Base-by-base conservation (phyloP, 37 sponge, comb jelly and placozoan species). In the Halichondria panicea region DNA sequence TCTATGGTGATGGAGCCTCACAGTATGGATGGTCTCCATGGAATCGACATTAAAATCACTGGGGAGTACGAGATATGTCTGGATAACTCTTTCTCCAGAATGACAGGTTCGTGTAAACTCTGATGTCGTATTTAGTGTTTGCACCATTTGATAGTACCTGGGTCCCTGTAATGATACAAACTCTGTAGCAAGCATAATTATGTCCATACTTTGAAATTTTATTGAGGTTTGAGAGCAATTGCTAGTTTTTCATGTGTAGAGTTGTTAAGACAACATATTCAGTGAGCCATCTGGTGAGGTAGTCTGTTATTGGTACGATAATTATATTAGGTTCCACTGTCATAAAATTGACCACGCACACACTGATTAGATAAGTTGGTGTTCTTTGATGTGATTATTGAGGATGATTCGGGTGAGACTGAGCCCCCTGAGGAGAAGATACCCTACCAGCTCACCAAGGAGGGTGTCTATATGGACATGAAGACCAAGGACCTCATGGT, bases 21-120 rank as follows among this genome's bases (percentile, higher is more conserved):
- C 50, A 78, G 66, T 8, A 63, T 43, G 30, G 89, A 93, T 13
- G 86, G 82, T 32, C 70, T 81, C 12, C 89, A 93, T 65, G 73
- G 64, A 22, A 41, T 93, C 50, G 89, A 84, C 56, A 61, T 88
- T 43, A 82, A 84, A 53, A 43, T 36, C 5, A 66, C 77, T n/a
- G 93, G 93, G 13, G 89, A 88, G 46, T 85, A 93, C 55, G 75
- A 80, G 50, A 77, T 93, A 32, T 93, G 93, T 60, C 48, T 93
- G 43, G 93, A 93, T 53, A 93, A 93, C 77, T 58, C 86, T 6
- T 85, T 80, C 63, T 85, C 86, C 66, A 71, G 65, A 21, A 37
- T 85, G 18, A 60, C 86, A 50, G 81, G 80, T 73, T 61, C 43
- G 60, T 34, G 25, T 2, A 46, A 55, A n/a, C n/a, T n/a, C n/a